A percentile compares a stretch with the other conserved stretches of the same genome.
These are phyloP conservation scores for Orthonyx spaldingii DNA, from an alignment of 2,113 vertebrate species.

Conservation along the genomic window DNA sequence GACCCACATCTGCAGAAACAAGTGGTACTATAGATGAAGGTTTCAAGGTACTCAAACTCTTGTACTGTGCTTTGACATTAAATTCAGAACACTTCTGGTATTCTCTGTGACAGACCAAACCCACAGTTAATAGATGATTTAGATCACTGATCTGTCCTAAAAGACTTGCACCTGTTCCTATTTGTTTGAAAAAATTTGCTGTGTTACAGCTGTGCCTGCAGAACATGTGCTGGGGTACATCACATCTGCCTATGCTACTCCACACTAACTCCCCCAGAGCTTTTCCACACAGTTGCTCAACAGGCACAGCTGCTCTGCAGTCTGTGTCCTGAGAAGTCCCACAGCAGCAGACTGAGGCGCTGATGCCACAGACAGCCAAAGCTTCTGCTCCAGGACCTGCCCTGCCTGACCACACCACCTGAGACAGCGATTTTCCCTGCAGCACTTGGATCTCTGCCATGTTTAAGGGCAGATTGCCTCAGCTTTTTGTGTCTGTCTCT, in stretches of 20 bases:
- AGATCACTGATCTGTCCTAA: background rate
- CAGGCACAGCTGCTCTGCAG: background rate
- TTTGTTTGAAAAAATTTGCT: background rate
- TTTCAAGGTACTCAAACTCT: background rate
- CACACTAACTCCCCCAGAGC: background rate
- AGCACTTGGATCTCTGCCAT: background rate
- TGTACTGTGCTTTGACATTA: background rate
- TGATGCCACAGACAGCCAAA: fast-evolving
- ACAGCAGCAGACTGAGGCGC: background rate
- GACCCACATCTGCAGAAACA: fast-evolving
- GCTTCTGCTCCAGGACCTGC: background rate
- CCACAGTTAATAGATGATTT: background rate
- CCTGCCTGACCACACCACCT: background rate
- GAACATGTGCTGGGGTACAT: background rate
- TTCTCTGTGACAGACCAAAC: background rate
- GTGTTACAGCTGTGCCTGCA: background rate
- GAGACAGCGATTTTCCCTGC: fast-evolving
- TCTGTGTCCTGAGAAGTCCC: fast-evolving
- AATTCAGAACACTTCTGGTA: background rate
- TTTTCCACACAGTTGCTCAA: background rate
- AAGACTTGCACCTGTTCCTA: background rate
- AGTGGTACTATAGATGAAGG: background rate
- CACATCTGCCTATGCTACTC: fast-evolving
- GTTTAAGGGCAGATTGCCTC: background rate
- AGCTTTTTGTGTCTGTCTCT: background rate